Evolutionary conservation across 2,888 invertebrate species (phyloP).

Genomic region (Ferdinandea cuprea): DNA sequence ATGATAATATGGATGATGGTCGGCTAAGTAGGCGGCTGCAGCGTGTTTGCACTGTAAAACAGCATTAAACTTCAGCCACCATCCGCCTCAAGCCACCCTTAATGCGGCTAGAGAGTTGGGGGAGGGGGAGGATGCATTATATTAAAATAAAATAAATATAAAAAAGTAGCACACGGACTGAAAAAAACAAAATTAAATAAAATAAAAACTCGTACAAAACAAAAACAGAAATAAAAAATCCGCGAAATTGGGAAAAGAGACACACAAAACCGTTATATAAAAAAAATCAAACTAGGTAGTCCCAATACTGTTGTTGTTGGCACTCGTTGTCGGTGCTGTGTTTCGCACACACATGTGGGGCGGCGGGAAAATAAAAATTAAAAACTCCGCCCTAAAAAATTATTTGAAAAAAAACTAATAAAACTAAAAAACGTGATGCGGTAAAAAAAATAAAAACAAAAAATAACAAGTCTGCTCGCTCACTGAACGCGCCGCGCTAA

Average conservation of each 20-base stretch:
- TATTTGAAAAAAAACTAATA: conserved; percentile 75
- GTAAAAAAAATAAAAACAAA: conserved; percentile 55
- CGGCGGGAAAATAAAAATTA: conserved; percentile 80
- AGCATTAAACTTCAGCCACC: conserved; percentile 60
- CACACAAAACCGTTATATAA: conserved; percentile 74
- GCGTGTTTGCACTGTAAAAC: conserved; percentile 70
- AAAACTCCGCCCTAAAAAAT: conserved; percentile 83
- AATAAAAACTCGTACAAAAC: conserved; percentile 78
- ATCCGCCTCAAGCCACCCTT: conserved; percentile 3
- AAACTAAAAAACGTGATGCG: conserved; percentile 71
- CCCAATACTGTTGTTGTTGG: conserved; percentile 54
- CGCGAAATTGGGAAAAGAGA: conserved; percentile 70
- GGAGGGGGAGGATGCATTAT: conserved; percentile 79
- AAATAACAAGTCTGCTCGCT: conserved; percentile 33
- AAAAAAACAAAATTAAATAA: conserved; percentile 55
- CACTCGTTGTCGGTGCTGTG: conserved; percentile 27
- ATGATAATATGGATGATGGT: conserved; percentile 74
- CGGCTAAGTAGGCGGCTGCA: conserved; percentile 73
- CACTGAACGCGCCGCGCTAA: conserved; percentile 60
- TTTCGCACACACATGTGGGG: conserved; percentile 53
- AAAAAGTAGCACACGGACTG: conserved; percentile 69
- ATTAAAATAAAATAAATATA: conserved; percentile 74
- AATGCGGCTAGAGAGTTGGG: no score
- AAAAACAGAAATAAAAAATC: conserved; percentile 72
- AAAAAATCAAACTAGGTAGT: conserved; percentile 73